Evolutionary conservation across 2,888 invertebrate genomes (phyloP).

Genomic region (Volucella zonaria): DNA sequence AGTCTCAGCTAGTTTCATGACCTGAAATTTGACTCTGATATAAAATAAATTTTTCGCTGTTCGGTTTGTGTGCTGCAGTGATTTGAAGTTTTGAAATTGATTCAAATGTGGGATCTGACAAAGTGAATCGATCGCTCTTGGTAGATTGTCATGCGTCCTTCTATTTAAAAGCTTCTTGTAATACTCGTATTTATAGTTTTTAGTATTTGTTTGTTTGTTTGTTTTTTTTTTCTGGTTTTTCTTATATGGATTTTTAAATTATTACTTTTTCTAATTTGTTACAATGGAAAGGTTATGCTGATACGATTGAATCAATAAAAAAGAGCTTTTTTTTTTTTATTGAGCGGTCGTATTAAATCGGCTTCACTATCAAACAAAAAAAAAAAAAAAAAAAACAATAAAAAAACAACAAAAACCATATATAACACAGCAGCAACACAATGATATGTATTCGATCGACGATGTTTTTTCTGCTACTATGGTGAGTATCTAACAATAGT

Average conservation of each 20-base stretch:
- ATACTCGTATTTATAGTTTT: too few species aligned
- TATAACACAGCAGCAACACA: not conserved
- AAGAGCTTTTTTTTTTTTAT: conserved; percentile 3
- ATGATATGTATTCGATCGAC: conserved; percentile 39
- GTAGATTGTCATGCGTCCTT: not conserved
- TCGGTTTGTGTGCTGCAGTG: conserved; percentile 46
- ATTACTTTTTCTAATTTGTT: too few species aligned
- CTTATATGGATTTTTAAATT: too few species aligned
- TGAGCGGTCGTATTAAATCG: not conserved
- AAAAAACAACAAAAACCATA: not conserved
- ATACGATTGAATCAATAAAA: not conserved
- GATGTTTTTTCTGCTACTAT: conserved; percentile 42
- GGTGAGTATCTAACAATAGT: conserved; percentile 45
- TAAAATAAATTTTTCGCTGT: conserved; percentile 51
- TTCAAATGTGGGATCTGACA: conserved; percentile 53
- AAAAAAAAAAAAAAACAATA: conserved; percentile 1
- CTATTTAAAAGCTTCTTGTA: too few species aligned
- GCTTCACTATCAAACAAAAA: not conserved
- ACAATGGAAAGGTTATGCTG: too few species aligned
- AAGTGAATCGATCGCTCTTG: conserved; percentile 37
- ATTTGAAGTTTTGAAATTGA: conserved; percentile 23
- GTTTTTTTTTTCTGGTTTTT: too few species aligned
- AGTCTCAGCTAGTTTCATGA: conserved; percentile 68
- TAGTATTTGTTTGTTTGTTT: too few species aligned
- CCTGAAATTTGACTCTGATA: conserved; percentile 67